These are phyloP conservation scores for Urocyon cinereoargenteus DNA, from an alignment of 2,797 vertebrate genomes.

Conservation along the genomic window DNA sequence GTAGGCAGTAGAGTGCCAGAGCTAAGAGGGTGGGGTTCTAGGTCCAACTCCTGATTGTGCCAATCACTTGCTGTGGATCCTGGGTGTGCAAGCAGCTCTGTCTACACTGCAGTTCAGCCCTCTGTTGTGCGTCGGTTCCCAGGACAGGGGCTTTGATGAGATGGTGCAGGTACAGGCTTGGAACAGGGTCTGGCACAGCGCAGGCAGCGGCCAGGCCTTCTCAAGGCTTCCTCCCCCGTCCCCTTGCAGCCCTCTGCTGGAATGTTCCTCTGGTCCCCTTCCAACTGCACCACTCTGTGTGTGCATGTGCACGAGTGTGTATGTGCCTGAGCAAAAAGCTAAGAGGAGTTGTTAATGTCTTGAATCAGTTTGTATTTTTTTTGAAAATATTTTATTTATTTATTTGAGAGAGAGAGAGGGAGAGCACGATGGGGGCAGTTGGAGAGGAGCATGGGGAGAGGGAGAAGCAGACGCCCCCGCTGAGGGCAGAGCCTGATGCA, in stretches of 20 bases:
- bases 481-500: background rate
- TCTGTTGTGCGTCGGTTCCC: background rate
- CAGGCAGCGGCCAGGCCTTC: background rate
- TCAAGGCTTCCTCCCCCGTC: background rate
- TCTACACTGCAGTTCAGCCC: no score
- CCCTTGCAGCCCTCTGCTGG: background rate
- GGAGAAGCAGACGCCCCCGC: background rate
- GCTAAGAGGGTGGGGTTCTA: background rate
- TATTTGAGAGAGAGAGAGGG: background rate
- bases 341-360: background rate
- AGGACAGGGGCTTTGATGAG: background rate
- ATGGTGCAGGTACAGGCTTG: fast-evolving
- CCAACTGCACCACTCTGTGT: background rate
- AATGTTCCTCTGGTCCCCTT: background rate
- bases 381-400: background rate
- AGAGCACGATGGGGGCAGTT: background rate
- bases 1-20: background rate
- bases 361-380: background rate
- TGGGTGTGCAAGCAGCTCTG: no score
- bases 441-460: background rate
- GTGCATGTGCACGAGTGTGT: background rate
- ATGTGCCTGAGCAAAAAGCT: background rate
- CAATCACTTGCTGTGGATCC: no score
- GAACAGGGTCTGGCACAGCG: background rate
- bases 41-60: background rate